Conservation (phyloP, 2,113 vertebrate species). For the Paradisaea rubra region DNA sequence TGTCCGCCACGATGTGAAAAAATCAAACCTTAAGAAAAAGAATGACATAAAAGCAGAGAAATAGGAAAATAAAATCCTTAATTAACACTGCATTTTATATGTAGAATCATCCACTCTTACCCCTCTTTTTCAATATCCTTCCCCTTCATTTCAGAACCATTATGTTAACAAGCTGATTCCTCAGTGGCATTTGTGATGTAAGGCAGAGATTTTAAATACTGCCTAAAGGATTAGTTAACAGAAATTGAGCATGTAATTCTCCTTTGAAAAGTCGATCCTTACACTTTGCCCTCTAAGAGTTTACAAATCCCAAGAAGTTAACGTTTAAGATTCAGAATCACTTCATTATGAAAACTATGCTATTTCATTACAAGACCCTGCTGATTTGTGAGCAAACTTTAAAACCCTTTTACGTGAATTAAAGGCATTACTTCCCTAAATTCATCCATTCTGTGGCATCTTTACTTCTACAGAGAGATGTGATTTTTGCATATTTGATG, state of each 20-base stretch:
- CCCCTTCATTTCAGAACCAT: background rate
- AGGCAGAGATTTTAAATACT: background rate
- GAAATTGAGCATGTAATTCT: background rate
- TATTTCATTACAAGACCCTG: background rate
- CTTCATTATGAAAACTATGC: background rate
- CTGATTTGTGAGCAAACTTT: background rate
- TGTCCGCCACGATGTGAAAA: background rate
- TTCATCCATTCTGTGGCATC: background rate
- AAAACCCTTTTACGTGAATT: background rate
- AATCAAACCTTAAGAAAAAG: background rate
- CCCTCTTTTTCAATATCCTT: background rate
- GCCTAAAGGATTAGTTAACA: background rate
- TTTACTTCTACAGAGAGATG: background rate
- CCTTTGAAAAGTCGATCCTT: background rate
- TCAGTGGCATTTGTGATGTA: background rate
- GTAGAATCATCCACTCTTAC: background rate
- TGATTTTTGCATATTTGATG: background rate
- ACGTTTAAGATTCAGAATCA: background rate
- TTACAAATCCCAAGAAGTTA: conserved; percentile 2
- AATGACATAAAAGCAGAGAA: background rate
- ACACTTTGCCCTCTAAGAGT: background rate
- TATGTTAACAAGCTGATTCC: background rate
- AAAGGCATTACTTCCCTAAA: background rate
- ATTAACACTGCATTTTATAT: background rate
- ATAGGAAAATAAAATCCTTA: background rate